Evolutionary conservation across 2,888 invertebrate genomes (phyloP).

Genomic region (Meliscaeva auricollis): DNA sequence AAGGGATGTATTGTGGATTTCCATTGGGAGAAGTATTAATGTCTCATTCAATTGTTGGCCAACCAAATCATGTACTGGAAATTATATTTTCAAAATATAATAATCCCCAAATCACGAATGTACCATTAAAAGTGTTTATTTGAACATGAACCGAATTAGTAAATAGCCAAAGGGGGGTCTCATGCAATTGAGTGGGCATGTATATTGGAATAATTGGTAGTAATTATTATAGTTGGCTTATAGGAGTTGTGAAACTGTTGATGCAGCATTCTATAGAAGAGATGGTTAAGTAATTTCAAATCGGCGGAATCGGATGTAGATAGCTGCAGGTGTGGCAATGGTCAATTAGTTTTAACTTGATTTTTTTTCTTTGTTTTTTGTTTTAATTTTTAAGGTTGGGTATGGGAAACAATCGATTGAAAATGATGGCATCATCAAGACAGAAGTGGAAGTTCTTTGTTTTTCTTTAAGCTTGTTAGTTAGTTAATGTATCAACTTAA

Average conservation of each 20-base stretch:
- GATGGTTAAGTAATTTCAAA: constrained; percentile 25
- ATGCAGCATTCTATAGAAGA: constrained; percentile 24
- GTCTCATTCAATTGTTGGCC: constrained; percentile 31
- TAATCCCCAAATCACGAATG: constrained; percentile 59
- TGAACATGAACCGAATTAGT: constrained; percentile 68
- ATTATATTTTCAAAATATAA: background rate
- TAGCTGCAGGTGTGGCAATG: constrained; percentile 28
- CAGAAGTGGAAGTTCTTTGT: constrained; percentile 1
- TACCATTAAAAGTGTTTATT: constrained; percentile 62
- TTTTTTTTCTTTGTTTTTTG: background rate
- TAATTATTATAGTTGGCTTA: constrained; percentile 55
- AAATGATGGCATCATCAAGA: constrained; percentile 27
- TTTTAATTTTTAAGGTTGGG: constrained; percentile 15
- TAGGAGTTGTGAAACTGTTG: constrained; percentile 64
- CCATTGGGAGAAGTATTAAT: background rate
- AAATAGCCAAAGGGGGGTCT: constrained; percentile 57
- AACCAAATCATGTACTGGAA: background rate
- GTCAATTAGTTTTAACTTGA: constrained; percentile 15
- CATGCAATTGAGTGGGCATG: background rate
- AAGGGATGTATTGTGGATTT: too few species aligned
- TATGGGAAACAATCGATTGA: background rate
- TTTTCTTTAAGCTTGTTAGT: constrained; percentile 1
- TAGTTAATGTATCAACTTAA: background rate
- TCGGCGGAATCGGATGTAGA: background rate
- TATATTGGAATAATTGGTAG: constrained; percentile 62